These are phyloP conservation scores for Crematogaster levior DNA, from an alignment of 2,888 invertebrate genomes.

Conservation along the genomic window DNA sequence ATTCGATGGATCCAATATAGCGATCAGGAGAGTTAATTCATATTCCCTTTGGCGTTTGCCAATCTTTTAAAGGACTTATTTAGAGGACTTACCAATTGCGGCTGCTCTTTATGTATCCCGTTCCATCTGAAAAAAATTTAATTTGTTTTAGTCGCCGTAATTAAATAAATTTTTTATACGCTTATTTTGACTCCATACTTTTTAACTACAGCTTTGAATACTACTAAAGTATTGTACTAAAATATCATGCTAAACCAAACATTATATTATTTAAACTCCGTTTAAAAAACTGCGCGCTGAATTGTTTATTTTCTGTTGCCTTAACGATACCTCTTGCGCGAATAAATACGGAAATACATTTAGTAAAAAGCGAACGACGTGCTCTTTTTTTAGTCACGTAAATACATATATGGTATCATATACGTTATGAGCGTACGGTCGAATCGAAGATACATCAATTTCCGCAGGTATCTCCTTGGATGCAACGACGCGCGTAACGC, in stretches of 20 bases:
- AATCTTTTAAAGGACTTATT: background rate
- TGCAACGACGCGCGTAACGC: slow-evolving; percentile 15
- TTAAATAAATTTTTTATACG: background rate
- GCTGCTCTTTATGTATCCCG: background rate
- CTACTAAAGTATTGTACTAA: background rate
- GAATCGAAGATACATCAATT: slow-evolving; percentile 46
- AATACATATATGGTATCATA: background rate
- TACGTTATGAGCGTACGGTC: slow-evolving; percentile 19
- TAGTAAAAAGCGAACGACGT: background rate
- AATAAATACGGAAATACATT: background rate
- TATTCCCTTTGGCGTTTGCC: background rate
- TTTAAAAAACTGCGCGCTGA: background rate
- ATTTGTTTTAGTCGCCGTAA: background rate
- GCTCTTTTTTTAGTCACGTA: slow-evolving; percentile 7
- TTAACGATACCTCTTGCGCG: background rate
- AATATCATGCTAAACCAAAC: background rate
- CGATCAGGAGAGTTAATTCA: too few species aligned
- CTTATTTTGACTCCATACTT: background rate
- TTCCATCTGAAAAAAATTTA: background rate
- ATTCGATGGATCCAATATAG: too few species aligned
- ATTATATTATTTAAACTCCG: background rate
- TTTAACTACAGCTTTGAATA: background rate
- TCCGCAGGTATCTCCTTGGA: slow-evolving; percentile 32
- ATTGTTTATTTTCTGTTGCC: background rate
- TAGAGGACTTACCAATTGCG: background rate